Evolutionary conservation across 2,888 invertebrate species (phyloP), one percentile per base, ranked within the genome.

Genomic region (Macrophya annulata): DNA sequence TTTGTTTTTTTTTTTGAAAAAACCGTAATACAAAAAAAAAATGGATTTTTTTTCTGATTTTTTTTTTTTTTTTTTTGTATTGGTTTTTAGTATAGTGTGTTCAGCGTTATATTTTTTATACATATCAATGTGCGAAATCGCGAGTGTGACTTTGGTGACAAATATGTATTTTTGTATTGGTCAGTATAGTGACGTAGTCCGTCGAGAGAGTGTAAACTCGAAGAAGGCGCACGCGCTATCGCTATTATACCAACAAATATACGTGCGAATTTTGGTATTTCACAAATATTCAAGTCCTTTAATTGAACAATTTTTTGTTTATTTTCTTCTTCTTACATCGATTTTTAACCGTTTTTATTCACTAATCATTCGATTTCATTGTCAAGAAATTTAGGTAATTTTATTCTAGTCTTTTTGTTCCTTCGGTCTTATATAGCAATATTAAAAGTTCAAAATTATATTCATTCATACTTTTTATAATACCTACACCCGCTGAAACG

Each of bases 161-260:
- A 68, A 31, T 37, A 83, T 83, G 83, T 68, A 83, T 83, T 83
- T 83, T 83, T 83, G 83, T 68, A 68, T 48, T 71, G 45, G 45
- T 74, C 45, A 45, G 31, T 31, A 31, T 31, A 40, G 45, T 74
- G 72, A 31, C 31, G 31, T 31, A 31, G 31, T 3, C 43, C 72
- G 45, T 68, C 68, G 68, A 37, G 37, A 37, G 68, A 68, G 68
- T 68, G 68, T 68, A 17, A 68, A 68, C 17, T 68, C 62, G 62
- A 25, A 15, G 68, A 37, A 17, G 68, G 68, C 37, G 68, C 68
- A 37, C 37, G 68, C 68, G 68, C 68, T 68, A 2, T 0, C 37
- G 68, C 25, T 62, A 37, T 68, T 62, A 37, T 68, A 37, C 68
- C 37, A 68, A 68, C 37, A 37, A 68, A 31, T 31, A 31, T 68